Base-by-base conservation (phyloP, 1,140 invertebrate species). In the Liolophura sinensis region DNA sequence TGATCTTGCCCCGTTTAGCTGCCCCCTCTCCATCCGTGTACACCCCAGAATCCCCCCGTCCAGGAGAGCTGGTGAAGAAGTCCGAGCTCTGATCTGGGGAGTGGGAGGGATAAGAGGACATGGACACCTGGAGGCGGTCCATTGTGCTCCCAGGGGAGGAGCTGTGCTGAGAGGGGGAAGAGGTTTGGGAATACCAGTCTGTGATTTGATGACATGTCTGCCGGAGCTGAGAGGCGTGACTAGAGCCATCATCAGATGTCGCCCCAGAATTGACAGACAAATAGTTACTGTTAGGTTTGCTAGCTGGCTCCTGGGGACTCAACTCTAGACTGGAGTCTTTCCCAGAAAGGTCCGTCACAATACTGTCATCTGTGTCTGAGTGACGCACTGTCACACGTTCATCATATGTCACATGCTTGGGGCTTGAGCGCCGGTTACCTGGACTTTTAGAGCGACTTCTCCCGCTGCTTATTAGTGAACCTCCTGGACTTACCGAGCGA, bases 391-490 rank as follows among this genome's bases (percentile, higher is more conserved):
- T 74, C 47, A 78, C 77, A 16, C 68, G 63, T 16, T 69, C 68
- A 63, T 78, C 70, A 56, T 78, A 78, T 52, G 73, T 77, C 52
- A 78, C 77, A 47, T 71, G 70, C 65, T 75, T 77, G 48, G 74
- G 68, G 60, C 72, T 73, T 25, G 65, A 62, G 24, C 72, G 70
- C 27, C 70, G 60, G 0, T 50, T 59, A 52, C 72, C 55, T 9
- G 60, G 51, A 47, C 66, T 66, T 48, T 70, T 70, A 55, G 60
- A 52, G 3, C 60, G 61, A 60, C 65, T 66, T 31, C 55, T 49
- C n/a, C 47, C 57, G 5, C 57, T 49, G 24, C 31, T 61, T 24
- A 56, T 14, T 9, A 75, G 64, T 56, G 65, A 70, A n/a, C 68
- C 61, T 14, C 69, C 63, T 1, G 74, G 72, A 65, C 73, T 74